Conservation (phyloP, 1,140 invertebrate genomes). For the Drosophila tristis region DNA sequence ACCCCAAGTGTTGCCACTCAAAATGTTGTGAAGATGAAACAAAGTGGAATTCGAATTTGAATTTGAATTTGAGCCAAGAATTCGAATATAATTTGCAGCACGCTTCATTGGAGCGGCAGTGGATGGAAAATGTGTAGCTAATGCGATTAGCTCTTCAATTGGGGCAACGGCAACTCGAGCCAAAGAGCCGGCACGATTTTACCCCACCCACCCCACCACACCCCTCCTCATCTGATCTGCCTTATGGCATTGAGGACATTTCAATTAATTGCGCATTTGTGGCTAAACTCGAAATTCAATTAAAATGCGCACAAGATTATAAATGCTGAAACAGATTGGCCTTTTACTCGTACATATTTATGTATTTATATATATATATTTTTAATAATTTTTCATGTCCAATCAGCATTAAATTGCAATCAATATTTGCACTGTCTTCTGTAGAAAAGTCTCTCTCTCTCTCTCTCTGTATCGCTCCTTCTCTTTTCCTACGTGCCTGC, state of each 20-base stretch:
- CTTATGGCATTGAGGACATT: slow-evolving; percentile 30
- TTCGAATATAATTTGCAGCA: slow-evolving; percentile 45
- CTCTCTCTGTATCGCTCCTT: too few species aligned
- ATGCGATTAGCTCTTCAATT: slow-evolving; percentile 62
- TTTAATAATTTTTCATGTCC: slow-evolving; percentile 31
- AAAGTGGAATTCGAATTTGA: slow-evolving; percentile 47
- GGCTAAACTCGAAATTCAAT: slow-evolving; percentile 65
- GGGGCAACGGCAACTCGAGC: neutral
- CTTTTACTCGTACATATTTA: slow-evolving; percentile 9
- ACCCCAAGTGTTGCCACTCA: slow-evolving; percentile 28
- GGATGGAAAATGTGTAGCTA: slow-evolving; percentile 40
- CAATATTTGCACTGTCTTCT: slow-evolving; percentile 44
- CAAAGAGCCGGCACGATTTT: too few species aligned
- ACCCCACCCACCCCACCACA: neutral
- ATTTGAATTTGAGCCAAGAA: slow-evolving; percentile 9
- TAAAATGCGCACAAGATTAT: slow-evolving; percentile 65
- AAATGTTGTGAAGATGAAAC: slow-evolving; percentile 42
- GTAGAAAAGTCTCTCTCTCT: neutral
- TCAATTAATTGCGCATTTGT: slow-evolving; percentile 76
- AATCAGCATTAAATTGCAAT: slow-evolving; percentile 67
- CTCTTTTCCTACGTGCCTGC: slow-evolving; percentile 27
- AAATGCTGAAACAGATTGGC: slow-evolving; percentile 42
- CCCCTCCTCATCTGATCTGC: neutral
- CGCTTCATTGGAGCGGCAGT: slow-evolving; percentile 50
- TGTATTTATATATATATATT: slow-evolving; percentile 10